phyloP scores from a whole-genome alignment of 2,888 invertebrate species.

The Drosophila birchii region DNA sequence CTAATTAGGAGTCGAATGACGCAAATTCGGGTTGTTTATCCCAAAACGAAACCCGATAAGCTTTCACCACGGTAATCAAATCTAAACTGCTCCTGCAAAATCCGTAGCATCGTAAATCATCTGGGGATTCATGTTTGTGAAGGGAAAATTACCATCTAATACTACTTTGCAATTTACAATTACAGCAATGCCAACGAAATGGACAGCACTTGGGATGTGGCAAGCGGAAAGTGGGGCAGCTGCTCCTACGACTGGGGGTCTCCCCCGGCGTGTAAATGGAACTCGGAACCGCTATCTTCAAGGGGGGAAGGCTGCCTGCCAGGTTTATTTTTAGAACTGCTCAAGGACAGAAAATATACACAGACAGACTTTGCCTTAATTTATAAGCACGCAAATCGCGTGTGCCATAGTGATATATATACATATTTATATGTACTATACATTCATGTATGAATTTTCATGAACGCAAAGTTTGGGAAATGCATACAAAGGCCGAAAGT shows the following conservation, averaged over 20 bases:
- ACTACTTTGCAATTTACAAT: constrained; percentile 22
- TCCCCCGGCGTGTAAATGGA: constrained; percentile 57
- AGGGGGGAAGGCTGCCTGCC: constrained; percentile 21
- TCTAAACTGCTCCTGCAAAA: constrained; percentile 14
- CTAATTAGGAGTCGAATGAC: constrained; percentile 44
- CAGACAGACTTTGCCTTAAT: constrained; percentile 61
- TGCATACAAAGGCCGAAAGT: constrained; percentile 43
- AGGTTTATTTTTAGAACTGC: constrained; percentile 56
- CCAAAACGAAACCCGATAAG: constrained; percentile 35
- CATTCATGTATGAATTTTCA: constrained; percentile 27
- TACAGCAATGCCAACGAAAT: constrained; percentile 11
- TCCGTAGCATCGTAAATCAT: constrained; percentile 35
- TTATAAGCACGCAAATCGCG: constrained; percentile 65
- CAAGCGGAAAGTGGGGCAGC: constrained; percentile 12
- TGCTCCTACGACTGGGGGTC: constrained; percentile 29
- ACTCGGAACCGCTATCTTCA: constrained; percentile 55
- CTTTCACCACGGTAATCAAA: constrained; percentile 44
- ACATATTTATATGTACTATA: neutral
- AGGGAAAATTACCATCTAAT: constrained; percentile 36
- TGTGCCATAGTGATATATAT: constrained; percentile 33
- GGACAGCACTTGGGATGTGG: constrained; percentile 16
- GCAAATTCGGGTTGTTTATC: constrained; percentile 38
- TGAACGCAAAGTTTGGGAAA: constrained; percentile 29
- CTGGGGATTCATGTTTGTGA: constrained; percentile 1
- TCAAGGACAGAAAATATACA: constrained; percentile 60